Base-by-base conservation (phyloP, 2,888 invertebrate species). In the Drymonia ruficornis region DNA sequence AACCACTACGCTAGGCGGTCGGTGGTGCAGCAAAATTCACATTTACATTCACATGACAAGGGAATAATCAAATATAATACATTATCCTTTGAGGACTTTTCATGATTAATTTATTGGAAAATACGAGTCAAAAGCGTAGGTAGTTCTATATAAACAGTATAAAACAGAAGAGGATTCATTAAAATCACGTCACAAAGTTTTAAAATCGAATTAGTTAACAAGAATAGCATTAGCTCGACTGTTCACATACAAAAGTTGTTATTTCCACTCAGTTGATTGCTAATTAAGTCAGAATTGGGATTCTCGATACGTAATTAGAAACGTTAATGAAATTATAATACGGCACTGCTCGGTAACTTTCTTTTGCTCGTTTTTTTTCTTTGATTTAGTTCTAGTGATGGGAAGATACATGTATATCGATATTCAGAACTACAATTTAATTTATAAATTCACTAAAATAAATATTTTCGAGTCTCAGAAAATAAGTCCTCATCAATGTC, bases 241-340 rank as follows among this genome's bases (percentile, higher is more conserved):
- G 18, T 19, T 43, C 43, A 13, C 7, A 40, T 1, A 40, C 19
- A 18, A 43, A 43, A 13, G 19, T 19, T 19, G 43, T 43, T 43
- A 19, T 43, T 43, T 19, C 43, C 43, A 19, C 13, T 43, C 43
- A 18, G 19, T 43, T 43, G 43, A 43, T 43, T 43, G 43, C 43
- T 65, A 56, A 65, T 65, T 56, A 62, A 63, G 59, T 63, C 59
- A 56, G 51, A 54, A 62, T 59, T 56, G 54, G 62, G 65, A 65
- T 55, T 62, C 62, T 56, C 65, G 62, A 65, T 65, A 65, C 65
- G 65, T 59, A 65, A 65, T 67, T 59, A 66, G 65, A 61, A 56
- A 67, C 62, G 55, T 55, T 65, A 67, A 67, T 67, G 59, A 67
- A 65, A 67, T 67, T 67, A 65, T 67, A 65, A 67, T 67, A 59